Conservation (phyloP, 2,113 vertebrate genomes). For the Gymnogyps californianus region DNA sequence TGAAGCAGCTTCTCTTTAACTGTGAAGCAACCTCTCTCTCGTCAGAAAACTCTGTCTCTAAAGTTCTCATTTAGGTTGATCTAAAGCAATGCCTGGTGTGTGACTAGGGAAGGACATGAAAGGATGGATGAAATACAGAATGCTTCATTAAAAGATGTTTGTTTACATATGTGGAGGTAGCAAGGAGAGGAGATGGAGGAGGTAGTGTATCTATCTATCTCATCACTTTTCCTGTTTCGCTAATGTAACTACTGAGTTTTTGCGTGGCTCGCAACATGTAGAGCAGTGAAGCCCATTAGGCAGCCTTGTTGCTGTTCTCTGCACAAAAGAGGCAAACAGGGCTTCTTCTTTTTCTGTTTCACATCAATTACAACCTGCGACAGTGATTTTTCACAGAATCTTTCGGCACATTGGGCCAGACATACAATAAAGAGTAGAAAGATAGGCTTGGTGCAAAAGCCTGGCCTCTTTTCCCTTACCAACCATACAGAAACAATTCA, state of each 20-base stretch:
- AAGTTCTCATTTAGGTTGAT: neutral
- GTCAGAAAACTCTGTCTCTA: neutral
- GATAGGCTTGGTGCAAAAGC: neutral
- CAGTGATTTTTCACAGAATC: neutral
- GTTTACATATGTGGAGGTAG: neutral
- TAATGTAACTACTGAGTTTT: neutral
- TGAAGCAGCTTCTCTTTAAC: neutral
- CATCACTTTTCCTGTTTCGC: neutral
- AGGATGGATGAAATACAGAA: neutral
- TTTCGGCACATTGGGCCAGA: neutral
- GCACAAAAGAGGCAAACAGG: neutral
- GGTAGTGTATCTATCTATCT: fast-evolving
- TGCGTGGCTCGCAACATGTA: fast-evolving
- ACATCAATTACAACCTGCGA: neutral
- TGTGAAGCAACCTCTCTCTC: neutral
- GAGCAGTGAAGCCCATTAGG: neutral
- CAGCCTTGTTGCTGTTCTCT: neutral
- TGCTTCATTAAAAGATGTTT: neutral
- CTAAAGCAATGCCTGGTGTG: neutral
- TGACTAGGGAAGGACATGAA: neutral
- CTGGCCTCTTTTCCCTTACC: neutral
- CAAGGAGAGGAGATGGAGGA: neutral
- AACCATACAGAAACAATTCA: neutral
- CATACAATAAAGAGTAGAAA: neutral
- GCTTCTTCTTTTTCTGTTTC: neutral